Base-by-base conservation (phyloP, 2,113 vertebrate species). In the Taurulus bubalis region DNA sequence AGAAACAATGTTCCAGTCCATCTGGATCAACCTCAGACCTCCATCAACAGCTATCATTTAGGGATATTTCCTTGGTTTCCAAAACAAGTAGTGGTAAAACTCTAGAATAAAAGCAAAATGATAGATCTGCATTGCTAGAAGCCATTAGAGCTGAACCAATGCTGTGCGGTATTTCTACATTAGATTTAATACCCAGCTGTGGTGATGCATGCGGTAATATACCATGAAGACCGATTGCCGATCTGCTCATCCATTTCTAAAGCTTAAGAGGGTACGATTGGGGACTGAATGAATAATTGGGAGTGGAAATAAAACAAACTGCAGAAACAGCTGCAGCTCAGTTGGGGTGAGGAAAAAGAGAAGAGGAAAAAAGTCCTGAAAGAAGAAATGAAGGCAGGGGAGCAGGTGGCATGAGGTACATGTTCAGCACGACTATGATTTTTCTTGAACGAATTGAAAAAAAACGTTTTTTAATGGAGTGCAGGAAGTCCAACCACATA, bases 221-320 rank as follows among this genome's bases (percentile, higher is more conserved):
- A 71, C 59, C 49, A 58, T 42, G 40, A 58, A 22, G 16, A 26
- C 22, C 0, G 4, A 56, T 7, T 26, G n/a, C 24, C 53, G 2
- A 66, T 69, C 63, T 56, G 77, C n/a, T 75, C 2, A 55, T 81
- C 74, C 81, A 18, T 62, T 36, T 58, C 55, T 45, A 12, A 59
- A 64, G 62, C 42, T 26, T 62, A 42, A 72, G 58, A 49, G 22
- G 36, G 51, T 22, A 36, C 77, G 72, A 12, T 24, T 70, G 65
- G 64, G 32, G 60, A 80, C 32, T 68, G 64, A 60, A 69, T 73
- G 49, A 77, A 53, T 77, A 32, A 83, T 77, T 56, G 55, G 51
- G 45, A 62, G 28, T 51, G 68, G 63, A 82, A 74, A 58, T 16
- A 26, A 72, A 30, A 49, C 71, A 84, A 72, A 62, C 64, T 74